Percentiles rank a stretch among this genome's conserved stretches.
These are phyloP conservation scores for Centropristis striata DNA, from an alignment of 2,113 vertebrate species.

Conservation along the genomic window DNA sequence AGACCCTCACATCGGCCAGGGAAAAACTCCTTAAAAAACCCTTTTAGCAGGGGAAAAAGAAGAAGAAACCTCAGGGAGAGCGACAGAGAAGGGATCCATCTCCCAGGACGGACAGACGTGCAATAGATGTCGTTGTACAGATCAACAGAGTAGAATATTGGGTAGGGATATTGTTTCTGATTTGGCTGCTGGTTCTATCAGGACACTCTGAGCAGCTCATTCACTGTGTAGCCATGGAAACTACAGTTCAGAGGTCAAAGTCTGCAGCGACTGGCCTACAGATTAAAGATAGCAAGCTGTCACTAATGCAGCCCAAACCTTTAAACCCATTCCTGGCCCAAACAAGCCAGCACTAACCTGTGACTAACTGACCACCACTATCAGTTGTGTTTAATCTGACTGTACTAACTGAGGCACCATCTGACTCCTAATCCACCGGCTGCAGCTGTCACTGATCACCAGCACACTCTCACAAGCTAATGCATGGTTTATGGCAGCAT, in stretches of 20 bases:
- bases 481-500: conserved; percentile 82
- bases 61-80: too few relatives aligned
- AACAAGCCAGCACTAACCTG: conserved; percentile 28
- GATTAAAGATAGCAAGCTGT: conserved; percentile 32
- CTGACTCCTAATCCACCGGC: conserved; percentile 50
- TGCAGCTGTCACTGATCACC: conserved; percentile 26
- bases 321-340: conserved; percentile 5
- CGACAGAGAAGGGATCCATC: too few relatives aligned
- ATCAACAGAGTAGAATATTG: too few relatives aligned
- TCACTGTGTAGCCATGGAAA: not conserved
- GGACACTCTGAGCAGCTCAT: conserved; percentile 4
- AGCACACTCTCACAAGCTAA: conserved; percentile 36
- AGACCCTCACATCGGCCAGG: too few relatives aligned
- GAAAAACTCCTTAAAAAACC: too few relatives aligned
- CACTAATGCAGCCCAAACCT: conserved; percentile 16
- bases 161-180: not conserved
- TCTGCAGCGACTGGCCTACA: not conserved
- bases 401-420: conserved; percentile 43
- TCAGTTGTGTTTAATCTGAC: conserved; percentile 29
- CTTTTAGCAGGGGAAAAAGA: too few relatives aligned
- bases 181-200: not conserved
- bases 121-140: too few relatives aligned
- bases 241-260: conserved; percentile 41
- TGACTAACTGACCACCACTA: conserved; percentile 28
- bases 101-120: too few relatives aligned